phyloP scores from a whole-genome alignment of 1,140 invertebrate species.

The Ctenoplectra terminalis region DNA sequence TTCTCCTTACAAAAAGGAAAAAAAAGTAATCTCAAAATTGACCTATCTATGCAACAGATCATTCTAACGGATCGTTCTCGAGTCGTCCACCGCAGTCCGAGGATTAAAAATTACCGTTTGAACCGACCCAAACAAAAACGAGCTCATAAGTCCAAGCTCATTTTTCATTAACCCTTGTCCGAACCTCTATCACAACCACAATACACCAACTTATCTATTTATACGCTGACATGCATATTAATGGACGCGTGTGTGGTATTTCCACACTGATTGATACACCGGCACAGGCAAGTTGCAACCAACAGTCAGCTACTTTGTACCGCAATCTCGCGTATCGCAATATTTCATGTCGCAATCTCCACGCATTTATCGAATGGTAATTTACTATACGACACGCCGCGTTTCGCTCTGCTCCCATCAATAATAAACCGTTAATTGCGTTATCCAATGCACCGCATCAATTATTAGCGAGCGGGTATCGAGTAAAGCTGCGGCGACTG shows the following conservation, averaged over 20 bases:
- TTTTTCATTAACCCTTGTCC: not conserved
- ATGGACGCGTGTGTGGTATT: not conserved
- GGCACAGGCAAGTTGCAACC: not conserved
- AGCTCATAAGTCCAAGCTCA: not conserved
- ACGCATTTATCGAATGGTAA: constrained; percentile 22
- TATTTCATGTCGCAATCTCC: constrained; percentile 37
- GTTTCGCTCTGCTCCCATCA: constrained; percentile 27
- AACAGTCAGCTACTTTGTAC: not conserved
- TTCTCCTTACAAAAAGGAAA: too few species aligned
- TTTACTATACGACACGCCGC: constrained; percentile 37
- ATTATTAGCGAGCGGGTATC: constrained; percentile 33
- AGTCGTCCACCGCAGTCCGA: too few species aligned
- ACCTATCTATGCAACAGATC: too few species aligned
- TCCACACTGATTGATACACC: too few species aligned
- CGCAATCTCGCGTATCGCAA: constrained; percentile 14
- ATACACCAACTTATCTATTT: not conserved
- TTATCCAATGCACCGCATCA: constrained; percentile 44
- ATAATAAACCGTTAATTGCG: constrained; percentile 39
- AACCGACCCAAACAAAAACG: not conserved
- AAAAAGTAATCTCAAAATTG: too few species aligned
- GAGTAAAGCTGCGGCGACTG: constrained; percentile 12
- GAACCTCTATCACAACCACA: not conserved
- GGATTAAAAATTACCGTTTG: too few species aligned
- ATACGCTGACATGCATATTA: constrained; percentile 2
- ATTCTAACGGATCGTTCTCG: too few species aligned